Evolutionary conservation across 2,797 vertebrate genomes (phyloP).

Genomic region (Scolopax bukidnonensis): DNA sequence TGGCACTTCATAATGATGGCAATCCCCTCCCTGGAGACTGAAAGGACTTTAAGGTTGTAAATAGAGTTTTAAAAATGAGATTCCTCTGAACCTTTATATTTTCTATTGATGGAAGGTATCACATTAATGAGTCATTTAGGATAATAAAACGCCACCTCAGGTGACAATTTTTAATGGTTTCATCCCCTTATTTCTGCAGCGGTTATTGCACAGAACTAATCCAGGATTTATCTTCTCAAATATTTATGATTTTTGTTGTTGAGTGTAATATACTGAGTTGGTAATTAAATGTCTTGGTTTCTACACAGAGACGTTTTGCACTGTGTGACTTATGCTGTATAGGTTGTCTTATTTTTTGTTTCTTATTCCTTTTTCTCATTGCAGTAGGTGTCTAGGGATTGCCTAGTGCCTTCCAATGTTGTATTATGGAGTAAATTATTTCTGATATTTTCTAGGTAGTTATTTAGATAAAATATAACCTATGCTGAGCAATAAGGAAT

Average conservation of each 20-base stretch:
- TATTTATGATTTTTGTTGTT: background rate
- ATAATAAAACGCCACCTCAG: background rate
- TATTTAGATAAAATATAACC: background rate
- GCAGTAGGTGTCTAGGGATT: background rate
- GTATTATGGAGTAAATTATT: background rate
- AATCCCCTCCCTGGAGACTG: background rate
- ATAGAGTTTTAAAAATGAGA: background rate
- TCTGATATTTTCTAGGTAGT: background rate
- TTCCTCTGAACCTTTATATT: background rate
- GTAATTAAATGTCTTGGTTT: slow-evolving; percentile 19
- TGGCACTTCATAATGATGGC: background rate
- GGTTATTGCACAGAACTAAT: background rate
- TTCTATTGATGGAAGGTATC: background rate
- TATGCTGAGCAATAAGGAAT: background rate
- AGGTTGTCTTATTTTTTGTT: background rate
- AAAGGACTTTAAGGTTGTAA: background rate
- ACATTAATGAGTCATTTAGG: slow-evolving; percentile 18
- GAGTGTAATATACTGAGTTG: background rate
- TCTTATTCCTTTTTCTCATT: background rate
- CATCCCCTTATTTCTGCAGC: background rate
- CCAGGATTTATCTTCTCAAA: background rate
- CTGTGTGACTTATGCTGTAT: background rate
- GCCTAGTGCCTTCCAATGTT: background rate
- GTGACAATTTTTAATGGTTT: background rate
- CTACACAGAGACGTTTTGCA: background rate